phyloP scores from a whole-genome alignment of 1,140 invertebrate species.

The Ladona fulva region DNA sequence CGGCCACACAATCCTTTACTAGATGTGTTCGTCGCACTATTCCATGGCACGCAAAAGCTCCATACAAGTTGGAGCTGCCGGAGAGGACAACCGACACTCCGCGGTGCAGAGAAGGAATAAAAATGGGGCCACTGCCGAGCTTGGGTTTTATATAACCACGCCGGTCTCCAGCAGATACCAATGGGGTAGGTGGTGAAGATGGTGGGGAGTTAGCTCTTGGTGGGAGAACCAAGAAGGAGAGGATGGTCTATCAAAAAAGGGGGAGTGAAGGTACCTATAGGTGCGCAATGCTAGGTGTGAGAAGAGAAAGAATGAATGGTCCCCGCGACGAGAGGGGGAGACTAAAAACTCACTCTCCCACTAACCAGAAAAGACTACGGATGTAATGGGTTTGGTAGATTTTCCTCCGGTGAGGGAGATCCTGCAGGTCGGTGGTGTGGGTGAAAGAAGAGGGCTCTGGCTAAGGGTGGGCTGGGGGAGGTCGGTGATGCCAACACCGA shows the following conservation, averaged over 20 bases:
- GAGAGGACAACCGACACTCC: background rate
- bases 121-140: background rate
- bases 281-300: too few species aligned
- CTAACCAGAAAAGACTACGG: too few species aligned
- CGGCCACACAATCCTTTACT: background rate
- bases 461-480: background rate
- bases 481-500: background rate
- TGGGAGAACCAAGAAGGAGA: background rate
- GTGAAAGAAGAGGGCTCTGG: background rate
- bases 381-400: too few species aligned
- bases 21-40: background rate
- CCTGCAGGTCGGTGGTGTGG: background rate
- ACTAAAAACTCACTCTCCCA: too few species aligned
- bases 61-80: background rate
- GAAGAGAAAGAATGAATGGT: too few species aligned
- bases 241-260: background rate
- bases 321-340: too few species aligned
- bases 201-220: background rate
- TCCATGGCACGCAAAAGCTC: background rate
- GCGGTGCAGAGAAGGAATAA: background rate
- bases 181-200: background rate
- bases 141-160: conserved; percentile 6
- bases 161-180: background rate
- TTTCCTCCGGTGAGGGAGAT: background rate
- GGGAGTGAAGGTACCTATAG: background rate